phyloP scores from a whole-genome alignment of 2,113 vertebrate species.

The Alectura lathami region DNA sequence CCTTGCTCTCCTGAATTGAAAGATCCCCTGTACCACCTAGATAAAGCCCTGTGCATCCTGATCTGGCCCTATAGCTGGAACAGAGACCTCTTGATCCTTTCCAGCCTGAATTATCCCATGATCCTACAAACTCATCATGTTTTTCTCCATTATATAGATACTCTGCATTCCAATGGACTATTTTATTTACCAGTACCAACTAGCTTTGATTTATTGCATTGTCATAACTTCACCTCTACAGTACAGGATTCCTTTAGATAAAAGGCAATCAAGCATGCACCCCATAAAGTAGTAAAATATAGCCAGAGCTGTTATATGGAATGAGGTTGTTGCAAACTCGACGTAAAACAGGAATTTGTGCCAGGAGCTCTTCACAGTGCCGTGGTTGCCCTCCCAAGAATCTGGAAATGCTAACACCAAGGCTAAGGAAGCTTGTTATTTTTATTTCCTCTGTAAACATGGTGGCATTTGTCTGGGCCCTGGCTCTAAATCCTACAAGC shows the following conservation, averaged over 20 bases:
- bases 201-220: not conserved
- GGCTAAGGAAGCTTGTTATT: not conserved
- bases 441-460: not conserved
- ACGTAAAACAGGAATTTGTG: not conserved
- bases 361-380: not conserved
- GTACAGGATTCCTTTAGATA: not conserved
- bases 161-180: not conserved
- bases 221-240: not conserved
- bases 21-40: not conserved
- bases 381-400: not conserved
- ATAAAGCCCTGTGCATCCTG: not conserved
- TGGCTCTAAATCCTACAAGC: not conserved
- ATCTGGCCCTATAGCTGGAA: not conserved
- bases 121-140: not conserved
- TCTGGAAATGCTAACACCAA: not conserved
- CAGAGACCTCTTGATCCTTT: not conserved
- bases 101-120: not conserved
- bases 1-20: not conserved
- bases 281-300: conserved; percentile 26
- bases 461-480: not conserved
- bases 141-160: not conserved
- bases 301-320: not conserved
- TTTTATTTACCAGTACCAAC: not conserved
- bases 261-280: not conserved
- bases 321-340: not conserved